Evolutionary conservation across 23 tunicate species (phyloP).

Genomic region (Styela plicata): DNA sequence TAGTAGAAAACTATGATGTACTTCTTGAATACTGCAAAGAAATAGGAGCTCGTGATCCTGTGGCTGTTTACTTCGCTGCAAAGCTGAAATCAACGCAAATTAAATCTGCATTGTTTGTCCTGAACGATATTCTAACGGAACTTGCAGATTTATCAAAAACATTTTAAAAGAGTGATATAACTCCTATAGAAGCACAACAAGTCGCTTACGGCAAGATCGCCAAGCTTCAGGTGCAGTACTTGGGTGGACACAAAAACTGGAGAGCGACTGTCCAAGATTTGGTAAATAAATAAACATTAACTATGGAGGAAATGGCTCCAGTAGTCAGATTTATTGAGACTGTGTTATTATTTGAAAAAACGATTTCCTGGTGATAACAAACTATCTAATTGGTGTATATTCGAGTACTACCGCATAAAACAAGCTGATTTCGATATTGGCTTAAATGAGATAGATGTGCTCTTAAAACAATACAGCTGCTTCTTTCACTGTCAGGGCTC

Average conservation of each 20-base stretch:
- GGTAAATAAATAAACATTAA: not conserved
- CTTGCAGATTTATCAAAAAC: conserved; percentile 37
- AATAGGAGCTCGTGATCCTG: conserved; percentile 38
- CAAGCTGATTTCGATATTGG: conserved; percentile 34
- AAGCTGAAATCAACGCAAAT: conserved; percentile 39
- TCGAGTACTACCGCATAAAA: conserved; percentile 6
- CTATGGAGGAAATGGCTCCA: not conserved
- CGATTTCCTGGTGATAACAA: not conserved
- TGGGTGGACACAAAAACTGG: not conserved
- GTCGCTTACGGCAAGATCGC: conserved; percentile 35
- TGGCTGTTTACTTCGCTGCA: conserved; percentile 37
- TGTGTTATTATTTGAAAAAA: not conserved
- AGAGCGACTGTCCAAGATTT: not conserved
- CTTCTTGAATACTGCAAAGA: conserved; percentile 38
- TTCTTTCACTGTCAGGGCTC: conserved; percentile 35
- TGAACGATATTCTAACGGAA: conserved; percentile 31
- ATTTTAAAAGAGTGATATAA: conserved; percentile 21
- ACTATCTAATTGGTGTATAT: not conserved
- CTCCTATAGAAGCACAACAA: conserved; percentile 37
- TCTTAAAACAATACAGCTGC: conserved; percentile 29
- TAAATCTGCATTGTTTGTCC: conserved; percentile 10
- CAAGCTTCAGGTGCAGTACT: conserved; percentile 1
- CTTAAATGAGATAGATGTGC: conserved; percentile 28
- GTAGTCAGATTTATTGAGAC: not conserved
- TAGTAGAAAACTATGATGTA: conserved; percentile 26